These are phyloP conservation scores for Nephotettix cincticeps DNA, from an alignment of 1,140 invertebrate genomes.

Conservation along the genomic window DNA sequence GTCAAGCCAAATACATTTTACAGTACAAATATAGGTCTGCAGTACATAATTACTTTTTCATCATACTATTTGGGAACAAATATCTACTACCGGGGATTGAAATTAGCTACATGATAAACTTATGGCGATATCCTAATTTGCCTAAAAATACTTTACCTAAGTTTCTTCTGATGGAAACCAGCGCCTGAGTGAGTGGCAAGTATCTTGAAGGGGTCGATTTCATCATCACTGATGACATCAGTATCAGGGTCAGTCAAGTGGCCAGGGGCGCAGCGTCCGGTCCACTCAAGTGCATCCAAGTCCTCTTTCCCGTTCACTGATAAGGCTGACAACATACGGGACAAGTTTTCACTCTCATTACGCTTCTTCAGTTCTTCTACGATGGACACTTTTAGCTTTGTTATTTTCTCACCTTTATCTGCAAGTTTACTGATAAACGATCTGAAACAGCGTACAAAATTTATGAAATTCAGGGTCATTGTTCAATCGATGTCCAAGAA, in stretches of 20 bases:
- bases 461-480: no score
- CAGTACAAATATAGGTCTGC: no score
- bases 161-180: slow-evolving; percentile 34
- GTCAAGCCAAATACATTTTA: no score
- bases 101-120: no score
- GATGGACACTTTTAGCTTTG: slow-evolving; percentile 55
- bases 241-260: slow-evolving; percentile 47
- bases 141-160: no score
- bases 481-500: no score
- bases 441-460: no score
- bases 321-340: slow-evolving; percentile 57
- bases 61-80: no score
- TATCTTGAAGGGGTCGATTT: slow-evolving; percentile 64
- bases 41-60: no score
- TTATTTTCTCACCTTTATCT: slow-evolving; percentile 67
- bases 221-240: slow-evolving; percentile 64
- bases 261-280: slow-evolving; percentile 50
- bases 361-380: slow-evolving; percentile 54
- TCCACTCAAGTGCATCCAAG: slow-evolving; percentile 66
- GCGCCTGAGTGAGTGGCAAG: slow-evolving; percentile 54
- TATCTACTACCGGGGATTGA: no score
- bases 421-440: slow-evolving; percentile 54
- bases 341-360: slow-evolving; percentile 58
- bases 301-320: slow-evolving; percentile 58
- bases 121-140: no score